phyloP scores from a whole-genome alignment of 2,888 invertebrate genomes.

The Theodoxus fluviatilis region DNA sequence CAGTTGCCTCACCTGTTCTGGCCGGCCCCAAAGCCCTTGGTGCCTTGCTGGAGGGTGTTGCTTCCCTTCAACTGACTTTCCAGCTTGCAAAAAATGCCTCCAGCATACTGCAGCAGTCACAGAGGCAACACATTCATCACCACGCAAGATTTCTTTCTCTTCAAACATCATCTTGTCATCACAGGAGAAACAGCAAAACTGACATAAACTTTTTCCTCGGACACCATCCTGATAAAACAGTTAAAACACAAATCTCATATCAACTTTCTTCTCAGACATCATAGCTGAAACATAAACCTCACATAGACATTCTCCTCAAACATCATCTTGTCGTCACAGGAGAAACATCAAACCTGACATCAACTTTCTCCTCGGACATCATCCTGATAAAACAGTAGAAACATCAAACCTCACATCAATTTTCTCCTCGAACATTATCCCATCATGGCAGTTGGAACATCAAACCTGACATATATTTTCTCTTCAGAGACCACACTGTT shows the following conservation, averaged over 20 bases:
- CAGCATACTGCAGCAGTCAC: slow-evolving; percentile 49
- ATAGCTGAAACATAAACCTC: too few species aligned
- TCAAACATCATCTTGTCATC: too few species aligned
- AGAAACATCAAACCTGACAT: neutral
- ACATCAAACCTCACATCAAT: too few species aligned
- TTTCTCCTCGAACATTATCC: too few species aligned
- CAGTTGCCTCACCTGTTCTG: slow-evolving; percentile 31
- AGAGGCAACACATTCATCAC: neutral
- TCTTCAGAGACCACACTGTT: too few species aligned
- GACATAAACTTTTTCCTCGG: neutral
- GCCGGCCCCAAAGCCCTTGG: slow-evolving; percentile 25
- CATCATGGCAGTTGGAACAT: too few species aligned
- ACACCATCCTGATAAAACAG: neutral
- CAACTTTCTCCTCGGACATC: neutral
- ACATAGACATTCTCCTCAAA: too few species aligned
- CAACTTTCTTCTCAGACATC: too few species aligned
- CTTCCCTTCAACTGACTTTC: slow-evolving; percentile 60
- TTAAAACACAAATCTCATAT: too few species aligned
- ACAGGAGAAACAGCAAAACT: neutral
- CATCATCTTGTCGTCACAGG: too few species aligned
- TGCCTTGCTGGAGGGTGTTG: slow-evolving; percentile 37
- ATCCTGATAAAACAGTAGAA: neutral
- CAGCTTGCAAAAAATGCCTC: slow-evolving; percentile 59
- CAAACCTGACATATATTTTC: too few species aligned
- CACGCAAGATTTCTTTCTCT: too few species aligned